Conservation (phyloP, 2,113 vertebrate genomes). For the Menura novaehollandiae region DNA sequence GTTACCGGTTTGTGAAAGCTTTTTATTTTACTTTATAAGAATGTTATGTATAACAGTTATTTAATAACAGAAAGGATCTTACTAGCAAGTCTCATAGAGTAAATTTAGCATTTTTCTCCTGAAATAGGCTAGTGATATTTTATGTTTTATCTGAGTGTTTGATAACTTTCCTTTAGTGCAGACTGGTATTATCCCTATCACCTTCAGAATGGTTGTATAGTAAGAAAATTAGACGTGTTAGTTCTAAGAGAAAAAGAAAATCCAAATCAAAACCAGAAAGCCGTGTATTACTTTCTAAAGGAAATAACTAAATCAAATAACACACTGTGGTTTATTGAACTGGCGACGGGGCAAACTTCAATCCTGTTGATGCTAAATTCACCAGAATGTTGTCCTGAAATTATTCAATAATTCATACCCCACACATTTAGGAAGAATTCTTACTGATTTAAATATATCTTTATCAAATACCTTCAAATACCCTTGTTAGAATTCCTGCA, state of each 20-base stretch:
- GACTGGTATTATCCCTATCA: neutral
- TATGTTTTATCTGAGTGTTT: neutral
- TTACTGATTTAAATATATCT: neutral
- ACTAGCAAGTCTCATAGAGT: neutral
- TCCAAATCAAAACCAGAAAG: neutral
- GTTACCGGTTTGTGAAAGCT: neutral
- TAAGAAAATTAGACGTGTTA: neutral
- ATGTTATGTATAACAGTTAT: neutral
- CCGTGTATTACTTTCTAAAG: neutral
- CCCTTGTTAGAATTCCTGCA: neutral
- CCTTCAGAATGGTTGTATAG: neutral
- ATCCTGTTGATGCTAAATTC: neutral
- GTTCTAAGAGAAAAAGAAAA: neutral
- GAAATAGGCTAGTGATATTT: neutral
- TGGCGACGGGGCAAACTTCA: neutral
- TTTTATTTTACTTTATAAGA: neutral
- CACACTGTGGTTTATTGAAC: neutral
- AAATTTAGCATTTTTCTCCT: neutral
- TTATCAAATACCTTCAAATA: neutral
- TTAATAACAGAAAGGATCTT: neutral
- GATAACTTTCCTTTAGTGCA: neutral
- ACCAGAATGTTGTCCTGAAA: neutral
- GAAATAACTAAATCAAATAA: neutral
- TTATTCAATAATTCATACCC: neutral
- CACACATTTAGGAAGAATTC: neutral